Evolutionary conservation across 2,888 invertebrate genomes (phyloP).

Genomic region (Ellobium chinense): DNA sequence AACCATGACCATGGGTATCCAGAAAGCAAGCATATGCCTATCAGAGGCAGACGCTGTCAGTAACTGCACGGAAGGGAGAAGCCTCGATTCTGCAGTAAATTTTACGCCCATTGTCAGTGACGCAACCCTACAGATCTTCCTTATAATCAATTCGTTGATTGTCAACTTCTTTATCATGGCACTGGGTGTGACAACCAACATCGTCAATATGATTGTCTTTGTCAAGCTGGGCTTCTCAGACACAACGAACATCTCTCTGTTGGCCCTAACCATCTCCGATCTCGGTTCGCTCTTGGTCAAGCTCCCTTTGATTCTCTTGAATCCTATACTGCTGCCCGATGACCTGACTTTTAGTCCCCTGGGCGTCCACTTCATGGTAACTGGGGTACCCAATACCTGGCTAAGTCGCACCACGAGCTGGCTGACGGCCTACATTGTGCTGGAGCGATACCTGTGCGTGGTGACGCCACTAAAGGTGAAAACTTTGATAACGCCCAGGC

Average conservation of each 20-base stretch:
- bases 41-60: too few relatives aligned
- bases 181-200: slow-evolving; percentile 5
- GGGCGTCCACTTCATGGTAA: slow-evolving; percentile 2
- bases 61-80: too few relatives aligned
- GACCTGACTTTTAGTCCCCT: neutral
- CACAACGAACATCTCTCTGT: slow-evolving; percentile 15
- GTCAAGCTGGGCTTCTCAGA: neutral
- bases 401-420: slow-evolving; percentile 11
- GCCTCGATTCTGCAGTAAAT: too few relatives aligned
- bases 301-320: neutral
- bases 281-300: neutral
- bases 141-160: neutral
- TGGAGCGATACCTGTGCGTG: slow-evolving; percentile 5
- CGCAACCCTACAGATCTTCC: too few relatives aligned
- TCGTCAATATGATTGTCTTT: slow-evolving; percentile 4
- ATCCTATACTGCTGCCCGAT: neutral
- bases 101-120: too few relatives aligned
- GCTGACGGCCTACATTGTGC: slow-evolving; percentile 5
- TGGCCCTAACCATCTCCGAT: slow-evolving; percentile 1
- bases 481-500: neutral
- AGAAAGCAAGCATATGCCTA: too few relatives aligned
- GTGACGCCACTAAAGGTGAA: slow-evolving; percentile 8
- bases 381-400: neutral
- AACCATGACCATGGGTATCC: too few relatives aligned
- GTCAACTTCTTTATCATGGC: neutral